Percentiles rank a stretch among this genome's conserved stretches.
phyloP scores from a whole-genome alignment of 2,888 invertebrate genomes.

The Meganola albula region DNA sequence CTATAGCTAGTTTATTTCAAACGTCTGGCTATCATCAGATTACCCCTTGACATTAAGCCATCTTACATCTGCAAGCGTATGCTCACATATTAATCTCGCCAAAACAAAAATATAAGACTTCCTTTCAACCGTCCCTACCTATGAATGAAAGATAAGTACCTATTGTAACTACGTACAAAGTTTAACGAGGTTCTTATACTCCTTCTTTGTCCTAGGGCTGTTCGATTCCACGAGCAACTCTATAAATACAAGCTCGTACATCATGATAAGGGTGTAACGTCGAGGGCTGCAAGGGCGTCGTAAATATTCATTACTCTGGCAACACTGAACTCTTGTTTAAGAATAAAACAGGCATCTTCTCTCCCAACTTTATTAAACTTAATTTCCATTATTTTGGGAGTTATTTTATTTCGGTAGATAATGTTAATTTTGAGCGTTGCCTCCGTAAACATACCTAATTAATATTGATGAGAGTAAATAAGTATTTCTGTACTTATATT shows the following conservation, averaged over 20 bases:
- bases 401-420: constrained; percentile 14
- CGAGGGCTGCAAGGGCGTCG: constrained; percentile 28
- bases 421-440: background rate
- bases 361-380: constrained; percentile 28
- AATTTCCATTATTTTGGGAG: constrained; percentile 33
- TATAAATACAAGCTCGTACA: constrained; percentile 34
- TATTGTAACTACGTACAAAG: constrained; percentile 9
- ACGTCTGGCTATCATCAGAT: too few species aligned
- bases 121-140: too few species aligned
- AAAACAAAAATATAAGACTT: too few species aligned
- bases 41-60: too few species aligned
- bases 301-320: constrained; percentile 47
- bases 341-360: constrained; percentile 33
- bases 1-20: too few species aligned
- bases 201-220: constrained; percentile 23
- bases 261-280: constrained; percentile 41
- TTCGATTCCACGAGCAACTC: constrained; percentile 24
- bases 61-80: too few species aligned
- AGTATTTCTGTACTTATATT: too few species aligned
- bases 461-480: too few species aligned
- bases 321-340: constrained; percentile 44
- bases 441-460: background rate
- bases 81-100: too few species aligned
- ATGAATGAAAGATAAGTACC: constrained; percentile 7
- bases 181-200: constrained; percentile 19